Evolutionary conservation across 1,140 invertebrate species (phyloP), one percentile per base, ranked within the genome.

Genomic region (Berghia stephanieae): DNA sequence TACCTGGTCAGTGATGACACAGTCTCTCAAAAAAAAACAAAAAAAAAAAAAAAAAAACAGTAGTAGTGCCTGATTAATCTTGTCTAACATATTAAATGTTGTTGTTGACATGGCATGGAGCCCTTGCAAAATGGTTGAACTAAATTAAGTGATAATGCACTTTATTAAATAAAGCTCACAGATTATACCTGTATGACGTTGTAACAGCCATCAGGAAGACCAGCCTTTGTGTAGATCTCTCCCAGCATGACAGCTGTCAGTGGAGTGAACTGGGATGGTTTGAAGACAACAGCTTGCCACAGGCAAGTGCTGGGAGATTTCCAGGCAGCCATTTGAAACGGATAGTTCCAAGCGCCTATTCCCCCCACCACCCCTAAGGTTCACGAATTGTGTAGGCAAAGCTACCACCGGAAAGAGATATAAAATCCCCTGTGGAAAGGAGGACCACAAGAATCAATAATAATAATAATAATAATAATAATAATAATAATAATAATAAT

Each of bases 301-400:
- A 92, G 3, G 91, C 91, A 16, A 92, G 83, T 0, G 92, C 91
- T 63, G 92, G 91, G 88, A 0, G 88, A 88, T 78, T 89, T 90
- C 87, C 87, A 92, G 5, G 89, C 78, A 13, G 89, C 90, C 82
- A 91, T 92, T 79, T 92, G 92, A 74, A 92, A 89, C 18, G 92
- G 92, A 79, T 91, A 92, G 82, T 92, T 92, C 92, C 91, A 92
- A 1, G 92, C 92, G 5, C 92, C 92, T 79, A 91, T 89, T 18
- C 87, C 91, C 27, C 87, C 92, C 38, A 91, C 88, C 2, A 92
- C 91, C 5, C 92, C 92, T 5, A 92, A n/a, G 92, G 91, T 82
- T 92, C 91, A 42, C 90, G 80, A 8, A 86, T 80, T 10, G 90
- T 90, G 82, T 89, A 88, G 24, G 86, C 88, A 84, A 91, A 91